Conservation (phyloP, 2,888 invertebrate species). For the Athalia cordata region DNA sequence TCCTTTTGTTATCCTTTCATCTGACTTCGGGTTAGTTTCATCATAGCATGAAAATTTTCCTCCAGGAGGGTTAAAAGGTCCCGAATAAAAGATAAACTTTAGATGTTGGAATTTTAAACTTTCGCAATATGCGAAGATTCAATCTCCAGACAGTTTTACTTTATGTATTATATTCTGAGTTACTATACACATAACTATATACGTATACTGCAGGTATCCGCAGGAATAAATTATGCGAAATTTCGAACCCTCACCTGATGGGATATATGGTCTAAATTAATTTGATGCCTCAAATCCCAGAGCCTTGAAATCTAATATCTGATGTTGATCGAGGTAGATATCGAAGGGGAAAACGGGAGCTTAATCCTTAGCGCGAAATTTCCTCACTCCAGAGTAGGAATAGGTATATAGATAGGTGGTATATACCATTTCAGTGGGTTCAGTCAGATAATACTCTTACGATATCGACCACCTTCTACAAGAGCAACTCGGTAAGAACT, state of each 20-base stretch:
- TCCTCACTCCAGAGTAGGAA: neutral
- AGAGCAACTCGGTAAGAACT: slow-evolving; percentile 1
- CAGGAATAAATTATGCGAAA: neutral
- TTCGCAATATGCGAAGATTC: slow-evolving; percentile 15
- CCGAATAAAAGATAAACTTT: slow-evolving; percentile 2
- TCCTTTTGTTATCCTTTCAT: slow-evolving; percentile 27
- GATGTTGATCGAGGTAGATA: slow-evolving; percentile 23
- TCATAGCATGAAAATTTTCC: slow-evolving; percentile 1
- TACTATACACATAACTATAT: neutral
- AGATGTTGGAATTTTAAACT: neutral
- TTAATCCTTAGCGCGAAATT: slow-evolving; percentile 19
- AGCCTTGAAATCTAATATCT: slow-evolving; percentile 29
- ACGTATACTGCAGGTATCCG: neutral
- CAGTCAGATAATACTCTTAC: slow-evolving; percentile 24
- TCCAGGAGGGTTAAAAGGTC: slow-evolving; percentile 9
- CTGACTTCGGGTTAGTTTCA: slow-evolving; percentile 22
- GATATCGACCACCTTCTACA: slow-evolving; percentile 7
- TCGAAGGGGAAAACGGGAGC: neutral
- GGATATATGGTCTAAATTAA: slow-evolving; percentile 1
- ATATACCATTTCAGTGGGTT: slow-evolving; percentile 26
- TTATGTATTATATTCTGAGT: neutral
- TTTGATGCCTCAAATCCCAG: slow-evolving; percentile 16
- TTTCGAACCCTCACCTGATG: neutral
- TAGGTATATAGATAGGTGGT: neutral
- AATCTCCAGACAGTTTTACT: slow-evolving; percentile 10